Evolutionary conservation across 2,797 vertebrate genomes (phyloP).

Genomic region (Darevskia mixta): DNA sequence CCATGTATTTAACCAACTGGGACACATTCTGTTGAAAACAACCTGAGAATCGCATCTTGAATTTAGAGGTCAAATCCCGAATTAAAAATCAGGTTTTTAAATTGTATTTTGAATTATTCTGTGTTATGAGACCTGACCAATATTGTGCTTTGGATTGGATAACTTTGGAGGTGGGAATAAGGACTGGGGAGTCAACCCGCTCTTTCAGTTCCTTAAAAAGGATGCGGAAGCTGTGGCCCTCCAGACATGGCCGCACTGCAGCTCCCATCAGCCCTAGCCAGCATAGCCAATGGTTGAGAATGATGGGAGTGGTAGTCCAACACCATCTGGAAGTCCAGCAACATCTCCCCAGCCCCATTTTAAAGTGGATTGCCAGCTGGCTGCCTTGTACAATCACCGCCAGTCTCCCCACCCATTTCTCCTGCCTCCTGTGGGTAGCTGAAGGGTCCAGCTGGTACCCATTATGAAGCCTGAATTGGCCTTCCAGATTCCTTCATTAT

Average conservation of each 20-base stretch:
- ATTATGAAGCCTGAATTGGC: not conserved
- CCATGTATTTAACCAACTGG: not conserved
- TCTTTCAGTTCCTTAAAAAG: not conserved
- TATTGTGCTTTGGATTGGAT: not conserved
- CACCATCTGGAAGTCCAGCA: no score
- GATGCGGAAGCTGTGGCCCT: no score
- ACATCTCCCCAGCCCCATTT: no score
- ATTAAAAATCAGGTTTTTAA: not conserved
- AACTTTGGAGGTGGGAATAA: not conserved
- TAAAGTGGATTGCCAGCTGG: not conserved
- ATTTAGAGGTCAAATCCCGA: not conserved
- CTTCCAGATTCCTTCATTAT: not conserved
- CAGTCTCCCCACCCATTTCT: not conserved
- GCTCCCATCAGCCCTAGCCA: no score
- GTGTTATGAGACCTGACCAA: not conserved
- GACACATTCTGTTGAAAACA: not conserved
- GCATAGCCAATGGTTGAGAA: no score
- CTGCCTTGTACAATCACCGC: not conserved
- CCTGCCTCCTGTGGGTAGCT: not conserved
- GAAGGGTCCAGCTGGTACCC: no score
- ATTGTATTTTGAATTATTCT: not conserved
- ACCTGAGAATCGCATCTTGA: not conserved
- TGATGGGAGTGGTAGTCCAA: no score
- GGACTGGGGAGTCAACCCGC: no score
- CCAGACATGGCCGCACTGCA: no score